Evolutionary conservation across 1,140 invertebrate genomes (phyloP).

Genomic region (Lepidurus arcticus): DNA sequence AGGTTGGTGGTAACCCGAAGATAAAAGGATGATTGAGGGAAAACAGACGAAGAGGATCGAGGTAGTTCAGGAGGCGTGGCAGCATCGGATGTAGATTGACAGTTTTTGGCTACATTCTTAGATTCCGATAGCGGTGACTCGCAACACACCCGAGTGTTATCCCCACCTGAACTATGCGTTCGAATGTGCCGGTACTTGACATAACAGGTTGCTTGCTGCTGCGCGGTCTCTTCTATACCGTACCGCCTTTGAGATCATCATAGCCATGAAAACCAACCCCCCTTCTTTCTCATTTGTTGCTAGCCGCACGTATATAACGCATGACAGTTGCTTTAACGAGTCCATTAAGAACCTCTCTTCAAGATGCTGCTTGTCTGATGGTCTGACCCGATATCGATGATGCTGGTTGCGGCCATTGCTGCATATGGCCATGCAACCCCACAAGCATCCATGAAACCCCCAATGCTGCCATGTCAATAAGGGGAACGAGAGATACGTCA

Average conservation of each 20-base stretch:
- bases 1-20: no score
- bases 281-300: slow-evolving; percentile 16
- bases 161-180: no score
- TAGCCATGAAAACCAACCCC: neutral
- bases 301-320: neutral
- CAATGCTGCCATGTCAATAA: neutral
- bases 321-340: slow-evolving; percentile 21
- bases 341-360: slow-evolving; percentile 21
- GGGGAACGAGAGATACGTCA: slow-evolving; percentile 1
- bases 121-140: no score
- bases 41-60: no score
- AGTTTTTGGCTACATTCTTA: no score
- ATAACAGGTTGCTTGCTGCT: neutral
- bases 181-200: no score
- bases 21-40: no score
- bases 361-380: slow-evolving; percentile 2
- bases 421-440: neutral
- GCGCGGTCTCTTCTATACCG: neutral
- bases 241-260: neutral
- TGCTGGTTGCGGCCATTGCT: slow-evolving; percentile 7
- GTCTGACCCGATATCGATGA: neutral
- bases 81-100: no score
- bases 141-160: no score
- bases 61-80: no score
- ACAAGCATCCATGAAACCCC: no score